Evolutionary conservation across 1,140 invertebrate species (phyloP), one percentile per base, ranked within the genome.

Genomic region (Bombus consobrinus): DNA sequence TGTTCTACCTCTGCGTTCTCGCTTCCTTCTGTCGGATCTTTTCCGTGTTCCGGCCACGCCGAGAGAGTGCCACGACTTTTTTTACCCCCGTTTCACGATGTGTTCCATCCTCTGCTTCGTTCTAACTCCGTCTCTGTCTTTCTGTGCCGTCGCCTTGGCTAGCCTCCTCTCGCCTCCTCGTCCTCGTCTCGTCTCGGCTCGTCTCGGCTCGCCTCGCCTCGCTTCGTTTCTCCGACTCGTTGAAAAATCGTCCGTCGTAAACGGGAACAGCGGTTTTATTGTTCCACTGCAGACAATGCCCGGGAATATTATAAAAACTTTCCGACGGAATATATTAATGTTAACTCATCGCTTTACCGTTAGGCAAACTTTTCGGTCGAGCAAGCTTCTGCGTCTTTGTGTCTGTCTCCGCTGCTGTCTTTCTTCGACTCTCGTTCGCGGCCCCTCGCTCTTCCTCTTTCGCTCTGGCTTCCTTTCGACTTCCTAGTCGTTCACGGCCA

Each of bases 301-400:
- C 92, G 93, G 92, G 94, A 95, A 95, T 95, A 95, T 95, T 95
- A 95, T 95, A 95, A 94, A 95, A 95, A 95, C 94, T 95, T 95
- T 95, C 91, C 92, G 94, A 95, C 94, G 93, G 94, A 95, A 95
- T 95, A 94, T 94, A 95, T 95, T 95, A 95, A 95, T 94, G 94
- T 95, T 95, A 95, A 95, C 94, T 94, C 94, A 94, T 94, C 93
- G 94, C 93, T 94, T 95, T 93, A 94, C 94, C 94, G 94, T 94
- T 94, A 94, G 93, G 91, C 93, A 95, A 95, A 94, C 92, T 95
- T 95, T 95, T 95, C 94, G 92, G 91, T 92, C 92, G 90, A 84
- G 78, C 91, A 90, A 88, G 85, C 86, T 83, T 77, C 85, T 88
- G 86, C 89, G 76, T 87, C 91, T 89, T 91, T 87, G 79, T 78